Evolutionary conservation across 2,888 invertebrate genomes (phyloP), one percentile per base, ranked within the genome.

Genomic region (Coronaproctus castanopsis): DNA sequence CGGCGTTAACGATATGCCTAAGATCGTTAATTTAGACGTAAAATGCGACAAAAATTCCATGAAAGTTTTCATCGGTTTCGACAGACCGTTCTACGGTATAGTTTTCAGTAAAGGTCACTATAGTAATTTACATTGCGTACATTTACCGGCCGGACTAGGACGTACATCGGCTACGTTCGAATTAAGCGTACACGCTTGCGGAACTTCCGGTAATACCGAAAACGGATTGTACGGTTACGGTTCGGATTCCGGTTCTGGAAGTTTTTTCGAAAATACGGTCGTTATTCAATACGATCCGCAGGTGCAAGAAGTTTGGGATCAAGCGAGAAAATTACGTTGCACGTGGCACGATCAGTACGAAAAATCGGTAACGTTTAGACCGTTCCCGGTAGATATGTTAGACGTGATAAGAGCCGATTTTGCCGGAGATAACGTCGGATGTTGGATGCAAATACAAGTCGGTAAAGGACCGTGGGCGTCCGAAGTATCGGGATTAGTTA

Each of bases 381-480:
- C 92, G 0, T 92, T 92, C 80, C 90, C 91, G 0, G 92, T 93
- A 1, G 92, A 92, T 70, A 92, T 91, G 90, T 70, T 92, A 58
- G 91, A 92, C 71, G 91, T 92, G 2, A 90, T 92, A n/a, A 75
- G 90, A 57, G 91, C 92, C 2, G 91, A 92, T 68, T 93, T 93
- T 66, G 90, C 91, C 61, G 92, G 92, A 1, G 92, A 93, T 68
- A 93, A 93, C 69, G 90, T 92, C 1, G 91, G 91, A 20, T 92
- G 92, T 73, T 93, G 92, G 92, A 92, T 93, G 92, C 91, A 92
- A 70, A 92, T 93, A 65, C 92, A 93, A 76, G 89, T 90, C 2
- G 91, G 90, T 51, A 90, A 89, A 70, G 90, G 91, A 21, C 92
- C 92, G 0, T 93, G 92, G 91, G 91, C 92, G 10, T 89, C 90